phyloP scores from a whole-genome alignment of 1,140 invertebrate genomes.

The Mercenaria mercenaria region DNA sequence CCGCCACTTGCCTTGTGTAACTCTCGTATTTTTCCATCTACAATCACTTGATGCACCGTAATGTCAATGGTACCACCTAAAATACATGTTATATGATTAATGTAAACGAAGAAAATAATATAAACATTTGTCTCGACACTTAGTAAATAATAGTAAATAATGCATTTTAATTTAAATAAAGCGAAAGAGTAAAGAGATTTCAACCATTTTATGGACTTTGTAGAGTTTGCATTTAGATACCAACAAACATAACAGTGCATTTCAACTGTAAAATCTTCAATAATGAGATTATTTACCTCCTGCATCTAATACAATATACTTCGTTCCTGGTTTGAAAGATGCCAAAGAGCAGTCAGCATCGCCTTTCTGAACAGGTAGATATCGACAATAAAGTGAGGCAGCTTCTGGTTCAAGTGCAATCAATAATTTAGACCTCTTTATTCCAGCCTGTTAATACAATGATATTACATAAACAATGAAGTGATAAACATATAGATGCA shows the following conservation, averaged over 20 bases:
- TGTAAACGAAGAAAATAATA: too few relatives aligned
- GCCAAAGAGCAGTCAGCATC: neutral
- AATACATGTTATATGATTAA: too few relatives aligned
- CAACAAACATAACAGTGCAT: too few relatives aligned
- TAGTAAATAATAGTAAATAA: too few relatives aligned
- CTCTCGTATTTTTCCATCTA: conserved; percentile 2
- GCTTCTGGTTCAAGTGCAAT: conserved; percentile 67
- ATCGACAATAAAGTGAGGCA: conserved; percentile 37
- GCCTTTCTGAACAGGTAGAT: neutral
- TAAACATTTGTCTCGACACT: too few relatives aligned
- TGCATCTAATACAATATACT: neutral
- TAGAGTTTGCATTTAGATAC: too few relatives aligned
- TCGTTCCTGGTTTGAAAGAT: neutral
- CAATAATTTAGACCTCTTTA: conserved; percentile 6
- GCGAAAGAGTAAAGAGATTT: too few relatives aligned
- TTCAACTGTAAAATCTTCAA: too few relatives aligned
- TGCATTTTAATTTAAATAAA: too few relatives aligned
- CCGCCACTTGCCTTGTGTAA: conserved; percentile 43
- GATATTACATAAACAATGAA: too few relatives aligned
- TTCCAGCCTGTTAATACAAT: conserved; percentile 67
- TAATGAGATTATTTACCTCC: neutral
- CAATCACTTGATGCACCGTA: conserved; percentile 19
- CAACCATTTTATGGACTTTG: too few relatives aligned
- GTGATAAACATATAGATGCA: too few relatives aligned
- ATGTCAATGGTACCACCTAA: conserved; percentile 52